Conservation (phyloP, 2,113 vertebrate species). For the Poicephalus meyeri region DNA sequence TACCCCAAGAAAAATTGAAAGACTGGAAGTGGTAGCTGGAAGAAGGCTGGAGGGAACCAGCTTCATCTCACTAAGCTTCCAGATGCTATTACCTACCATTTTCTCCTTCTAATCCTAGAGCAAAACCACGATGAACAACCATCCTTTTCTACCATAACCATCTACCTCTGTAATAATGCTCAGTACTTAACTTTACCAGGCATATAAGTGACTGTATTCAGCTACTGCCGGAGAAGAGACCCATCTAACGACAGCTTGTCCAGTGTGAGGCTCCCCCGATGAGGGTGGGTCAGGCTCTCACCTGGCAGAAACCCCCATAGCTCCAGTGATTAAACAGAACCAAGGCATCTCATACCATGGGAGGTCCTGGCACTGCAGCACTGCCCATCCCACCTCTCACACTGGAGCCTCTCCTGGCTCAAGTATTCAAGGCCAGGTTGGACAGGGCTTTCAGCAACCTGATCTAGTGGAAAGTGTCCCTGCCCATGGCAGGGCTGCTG, state of each 20-base stretch:
- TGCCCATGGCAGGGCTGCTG: not conserved
- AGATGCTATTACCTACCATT: not conserved
- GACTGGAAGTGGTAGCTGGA: not conserved
- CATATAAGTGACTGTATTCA: not conserved
- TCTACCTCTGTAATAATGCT: not conserved
- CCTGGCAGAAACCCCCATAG: not conserved
- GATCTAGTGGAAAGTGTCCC: not conserved
- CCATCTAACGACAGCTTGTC: not conserved
- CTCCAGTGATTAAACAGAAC: not conserved
- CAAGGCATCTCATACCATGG: fast-evolving
- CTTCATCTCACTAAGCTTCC: not conserved
- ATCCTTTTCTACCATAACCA: not conserved
- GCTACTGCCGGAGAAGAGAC: not conserved
- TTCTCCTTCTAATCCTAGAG: not conserved
- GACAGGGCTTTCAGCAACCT: not conserved
- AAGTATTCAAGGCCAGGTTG: not conserved
- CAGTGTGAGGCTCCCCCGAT: not conserved
- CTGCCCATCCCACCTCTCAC: not conserved
- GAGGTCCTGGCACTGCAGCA: not conserved
- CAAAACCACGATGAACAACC: not conserved
- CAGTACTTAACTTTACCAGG: not conserved
- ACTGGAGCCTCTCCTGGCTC: not conserved
- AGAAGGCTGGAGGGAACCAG: not conserved
- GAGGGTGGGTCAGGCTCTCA: not conserved
- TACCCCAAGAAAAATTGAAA: not conserved